phyloP scores from a whole-genome alignment of 2,888 invertebrate genomes.

The Arge pagana region DNA sequence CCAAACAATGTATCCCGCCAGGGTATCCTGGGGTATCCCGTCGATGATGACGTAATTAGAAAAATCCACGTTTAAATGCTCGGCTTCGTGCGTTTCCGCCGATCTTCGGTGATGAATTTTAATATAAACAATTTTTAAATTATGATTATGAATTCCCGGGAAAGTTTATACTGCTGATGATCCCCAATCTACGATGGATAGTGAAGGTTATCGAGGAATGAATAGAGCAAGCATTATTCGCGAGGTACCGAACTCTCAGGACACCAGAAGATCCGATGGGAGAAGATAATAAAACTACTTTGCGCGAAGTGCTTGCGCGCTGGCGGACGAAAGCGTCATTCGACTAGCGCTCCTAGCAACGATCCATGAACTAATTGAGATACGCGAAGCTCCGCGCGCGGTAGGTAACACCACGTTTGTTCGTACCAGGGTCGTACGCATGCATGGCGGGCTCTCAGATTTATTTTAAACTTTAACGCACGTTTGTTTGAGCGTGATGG shows the following conservation, averaged over 20 bases:
- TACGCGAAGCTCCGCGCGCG: constrained; percentile 9
- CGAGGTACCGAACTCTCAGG: constrained; percentile 4
- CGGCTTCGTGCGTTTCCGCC: constrained; percentile 18
- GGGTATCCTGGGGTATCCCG: background rate
- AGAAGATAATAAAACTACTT: constrained; percentile 17
- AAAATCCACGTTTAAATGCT: constrained; percentile 20
- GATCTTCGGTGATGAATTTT: constrained; percentile 18
- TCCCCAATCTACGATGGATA: background rate
- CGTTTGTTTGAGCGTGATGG: too few relatives aligned
- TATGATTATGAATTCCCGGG: constrained; percentile 17
- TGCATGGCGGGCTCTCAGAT: too few relatives aligned
- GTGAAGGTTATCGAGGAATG: constrained; percentile 3
- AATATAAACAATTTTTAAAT: constrained; percentile 19
- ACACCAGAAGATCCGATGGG: constrained; percentile 7
- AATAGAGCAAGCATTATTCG: constrained; percentile 1
- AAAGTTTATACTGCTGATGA: background rate
- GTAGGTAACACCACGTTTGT: too few relatives aligned
- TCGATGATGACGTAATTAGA: constrained; percentile 17
- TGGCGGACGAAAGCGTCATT: too few relatives aligned
- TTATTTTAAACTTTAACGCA: too few relatives aligned
- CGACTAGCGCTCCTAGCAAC: too few relatives aligned
- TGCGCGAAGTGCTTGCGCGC: constrained; percentile 10
- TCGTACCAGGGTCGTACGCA: too few relatives aligned
- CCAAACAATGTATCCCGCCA: constrained; percentile 9
- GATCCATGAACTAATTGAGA: too few relatives aligned